Evolutionary conservation across 2,888 invertebrate genomes (phyloP).

Genomic region (Sisyra terminalis): DNA sequence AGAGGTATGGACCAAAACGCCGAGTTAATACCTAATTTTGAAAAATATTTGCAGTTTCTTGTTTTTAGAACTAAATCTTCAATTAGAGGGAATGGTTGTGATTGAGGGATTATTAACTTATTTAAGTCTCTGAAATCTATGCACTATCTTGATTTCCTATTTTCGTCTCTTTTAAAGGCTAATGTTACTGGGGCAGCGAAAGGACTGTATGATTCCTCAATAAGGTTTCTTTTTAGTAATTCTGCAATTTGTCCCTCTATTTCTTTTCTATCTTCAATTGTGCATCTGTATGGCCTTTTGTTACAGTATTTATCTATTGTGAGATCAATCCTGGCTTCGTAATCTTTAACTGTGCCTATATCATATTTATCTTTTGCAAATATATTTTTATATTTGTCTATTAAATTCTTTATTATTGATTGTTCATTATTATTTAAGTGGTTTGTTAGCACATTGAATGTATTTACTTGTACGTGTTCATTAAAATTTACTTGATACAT

Average conservation of each 20-base stretch:
- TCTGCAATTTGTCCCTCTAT: conserved; percentile 8
- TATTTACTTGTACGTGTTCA: conserved; percentile 9
- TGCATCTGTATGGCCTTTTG: too few species aligned
- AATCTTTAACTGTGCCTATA: conserved; percentile 10
- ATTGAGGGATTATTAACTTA: conserved; percentile 18
- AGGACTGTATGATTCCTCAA: conserved; percentile 10
- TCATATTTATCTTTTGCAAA: conserved; percentile 13
- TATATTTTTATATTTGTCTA: conserved; percentile 10
- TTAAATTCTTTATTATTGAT: conserved; percentile 8
- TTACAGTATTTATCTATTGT: too few species aligned
- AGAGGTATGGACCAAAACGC: conserved; percentile 20
- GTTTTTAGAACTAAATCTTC: too few species aligned
- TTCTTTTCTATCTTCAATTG: conserved; percentile 7
- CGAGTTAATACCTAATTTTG: conserved; percentile 18
- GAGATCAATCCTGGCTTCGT: conserved; percentile 12
- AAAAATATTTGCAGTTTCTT: conserved; percentile 3
- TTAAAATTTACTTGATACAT: conserved; percentile 10
- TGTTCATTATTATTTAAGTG: conserved; percentile 9
- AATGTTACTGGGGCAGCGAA: conserved; percentile 9
- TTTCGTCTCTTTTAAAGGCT: conserved; percentile 14
- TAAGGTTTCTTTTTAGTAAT: conserved; percentile 7
- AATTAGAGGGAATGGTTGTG: conserved; percentile 20
- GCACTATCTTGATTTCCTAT: conserved; percentile 17
- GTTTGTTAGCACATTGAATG: conserved; percentile 10
- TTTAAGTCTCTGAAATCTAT: conserved; percentile 18